These are phyloP conservation scores for Julus scanicus DNA, from an alignment of 2,888 invertebrate genomes.

Conservation along the genomic window DNA sequence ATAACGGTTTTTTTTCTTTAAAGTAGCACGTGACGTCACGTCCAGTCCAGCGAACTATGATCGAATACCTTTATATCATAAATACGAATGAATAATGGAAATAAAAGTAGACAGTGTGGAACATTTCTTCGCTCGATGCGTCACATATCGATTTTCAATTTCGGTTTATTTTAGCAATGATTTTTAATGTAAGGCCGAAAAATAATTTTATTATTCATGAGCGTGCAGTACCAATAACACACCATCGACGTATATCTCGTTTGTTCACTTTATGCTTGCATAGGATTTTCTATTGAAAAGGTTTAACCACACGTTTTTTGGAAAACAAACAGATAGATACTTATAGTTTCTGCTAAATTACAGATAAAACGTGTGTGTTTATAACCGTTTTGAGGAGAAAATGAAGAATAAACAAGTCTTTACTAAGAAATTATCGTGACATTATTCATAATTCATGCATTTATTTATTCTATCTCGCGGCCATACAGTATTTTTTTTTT, in stretches of 20 bases:
- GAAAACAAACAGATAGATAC: neutral
- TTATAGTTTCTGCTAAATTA: neutral
- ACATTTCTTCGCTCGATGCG: slow-evolving; percentile 27
- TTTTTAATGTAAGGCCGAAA: neutral
- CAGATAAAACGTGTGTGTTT: neutral
- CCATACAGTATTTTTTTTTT: too few relatives aligned
- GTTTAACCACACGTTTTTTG: neutral
- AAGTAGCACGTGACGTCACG: neutral
- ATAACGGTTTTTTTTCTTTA: neutral
- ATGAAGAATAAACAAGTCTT: too few relatives aligned
- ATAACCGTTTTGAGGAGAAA: too few relatives aligned
- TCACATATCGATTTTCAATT: neutral
- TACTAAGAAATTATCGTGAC: too few relatives aligned
- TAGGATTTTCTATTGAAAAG: neutral
- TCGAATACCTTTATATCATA: neutral
- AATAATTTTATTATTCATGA: slow-evolving; percentile 8
- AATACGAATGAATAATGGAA: slow-evolving; percentile 18
- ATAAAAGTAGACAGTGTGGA: neutral
- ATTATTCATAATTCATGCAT: too few relatives aligned
- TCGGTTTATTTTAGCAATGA: neutral
- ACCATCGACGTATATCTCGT: too few relatives aligned
- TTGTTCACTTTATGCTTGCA: neutral
- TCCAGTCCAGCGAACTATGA: neutral
- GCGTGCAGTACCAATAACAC: neutral
- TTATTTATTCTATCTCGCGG: too few relatives aligned